Evolutionary conservation across 1,140 invertebrate genomes (phyloP).

Genomic region (Ceratosolen solmsi): DNA sequence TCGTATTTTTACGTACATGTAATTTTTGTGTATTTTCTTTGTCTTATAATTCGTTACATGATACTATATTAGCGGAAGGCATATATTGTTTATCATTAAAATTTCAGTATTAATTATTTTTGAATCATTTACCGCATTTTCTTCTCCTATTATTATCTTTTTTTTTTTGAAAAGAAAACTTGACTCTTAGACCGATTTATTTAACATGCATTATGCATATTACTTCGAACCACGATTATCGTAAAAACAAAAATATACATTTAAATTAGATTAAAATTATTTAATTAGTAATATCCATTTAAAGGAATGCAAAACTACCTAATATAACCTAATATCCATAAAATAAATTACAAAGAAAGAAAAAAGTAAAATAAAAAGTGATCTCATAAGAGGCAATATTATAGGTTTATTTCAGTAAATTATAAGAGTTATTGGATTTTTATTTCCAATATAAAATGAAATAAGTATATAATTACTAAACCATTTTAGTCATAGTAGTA

Average conservation of each 20-base stretch:
- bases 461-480: slow-evolving; percentile 6
- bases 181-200: slow-evolving; percentile 29
- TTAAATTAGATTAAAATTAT: no score
- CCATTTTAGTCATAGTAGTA: not conserved
- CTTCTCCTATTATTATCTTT: not conserved
- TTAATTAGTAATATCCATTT: no score
- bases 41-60: slow-evolving; percentile 10
- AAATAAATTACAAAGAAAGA: no score
- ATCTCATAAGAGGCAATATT: no score
- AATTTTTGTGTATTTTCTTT: slow-evolving; percentile 17
- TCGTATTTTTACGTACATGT: slow-evolving; percentile 9
- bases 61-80: slow-evolving; percentile 46
- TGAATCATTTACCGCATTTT: not conserved
- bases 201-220: not conserved
- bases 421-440: not conserved
- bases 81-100: slow-evolving; percentile 46
- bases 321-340: no score
- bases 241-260: no score
- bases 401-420: no score
- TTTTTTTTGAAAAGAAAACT: not conserved
- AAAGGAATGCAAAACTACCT: no score
- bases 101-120: slow-evolving; percentile 29
- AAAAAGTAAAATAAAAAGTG: no score
- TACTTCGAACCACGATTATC: not conserved
- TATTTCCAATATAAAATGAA: not conserved